phyloP scores from a whole-genome alignment of 2,113 vertebrate genomes.

The Ophthalmolycus amberensis region DNA sequence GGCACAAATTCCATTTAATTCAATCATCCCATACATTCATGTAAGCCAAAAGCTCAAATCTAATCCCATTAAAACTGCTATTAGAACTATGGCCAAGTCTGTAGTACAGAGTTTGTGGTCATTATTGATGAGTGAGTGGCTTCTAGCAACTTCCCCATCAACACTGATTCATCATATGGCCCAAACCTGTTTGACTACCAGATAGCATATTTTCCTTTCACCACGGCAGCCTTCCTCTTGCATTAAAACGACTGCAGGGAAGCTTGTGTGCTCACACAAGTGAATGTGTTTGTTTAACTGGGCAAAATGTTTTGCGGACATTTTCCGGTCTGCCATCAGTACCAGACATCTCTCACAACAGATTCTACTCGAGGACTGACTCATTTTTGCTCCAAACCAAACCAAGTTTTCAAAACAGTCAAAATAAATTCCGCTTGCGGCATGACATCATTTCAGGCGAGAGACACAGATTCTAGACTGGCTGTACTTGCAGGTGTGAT shows the following conservation, averaged over 20 bases:
- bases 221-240: background rate
- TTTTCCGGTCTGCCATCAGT: constrained; percentile 23
- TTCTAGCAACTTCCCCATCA: constrained; percentile 51
- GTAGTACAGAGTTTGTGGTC: constrained; percentile 14
- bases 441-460: too few species aligned
- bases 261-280: constrained; percentile 36
- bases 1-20: constrained; percentile 53
- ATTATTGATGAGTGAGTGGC: constrained; percentile 40
- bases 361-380: constrained; percentile 17
- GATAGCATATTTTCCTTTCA: constrained; percentile 16
- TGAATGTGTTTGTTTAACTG: constrained; percentile 41
- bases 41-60: constrained; percentile 47
- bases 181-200: constrained; percentile 22
- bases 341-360: constrained; percentile 8
- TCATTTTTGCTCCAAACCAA: constrained; percentile 8
- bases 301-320: constrained; percentile 44
- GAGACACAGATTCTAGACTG: background rate
- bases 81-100: constrained; percentile 41
- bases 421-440: background rate
- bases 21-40: constrained; percentile 52
- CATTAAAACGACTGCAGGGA: background rate
- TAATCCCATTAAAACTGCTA: constrained; percentile 53
- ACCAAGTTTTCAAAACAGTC: background rate
- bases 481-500: background rate
- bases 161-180: constrained; percentile 42